Base-by-base conservation (phyloP, 2,113 vertebrate species). In the Camelus bactrianus region DNA sequence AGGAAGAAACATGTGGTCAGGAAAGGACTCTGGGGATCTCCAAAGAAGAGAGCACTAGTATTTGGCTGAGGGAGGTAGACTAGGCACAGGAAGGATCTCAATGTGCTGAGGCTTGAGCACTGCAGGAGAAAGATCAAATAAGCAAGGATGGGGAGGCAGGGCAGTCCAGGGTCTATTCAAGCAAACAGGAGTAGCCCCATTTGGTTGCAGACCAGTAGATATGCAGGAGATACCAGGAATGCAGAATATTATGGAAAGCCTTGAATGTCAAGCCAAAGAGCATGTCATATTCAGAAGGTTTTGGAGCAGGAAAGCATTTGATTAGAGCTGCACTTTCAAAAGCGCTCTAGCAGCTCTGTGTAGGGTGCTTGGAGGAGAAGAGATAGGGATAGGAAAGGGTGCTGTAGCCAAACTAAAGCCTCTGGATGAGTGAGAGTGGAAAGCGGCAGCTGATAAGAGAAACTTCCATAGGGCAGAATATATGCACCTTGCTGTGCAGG, bases 1-100 rank as follows among this genome's bases (percentile, higher is more conserved):
- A 96, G 26, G 22, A 93, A 96, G 82, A 88, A 91, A 77, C 38
- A 42, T 56, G 26, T 50, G 69, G 22, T n/a, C 8, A 17, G 50
- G 12, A 64, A 79, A 58, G 7, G 4, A 14, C 6, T 67, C 67
- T 48, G 62, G 24, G 32, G 81, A 50, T 84, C 70, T 94, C 42
- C 50, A 73, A 46, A 92, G 46, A 86, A 56, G 24, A 20, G 70
- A 83, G 14, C 20, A 14, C 5, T 12, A 17, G 30, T 35, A 17
- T 79, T 14, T 93, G 58, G 4, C 76, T 82, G 38, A 69, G 72
- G 28, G 20, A 32, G 24, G 76, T 3, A 79, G 56, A 93, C 1
- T 67, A 65, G 14, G 28, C 35, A n/a, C 28, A 13, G 72, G n/a
- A 77, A 88, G 64, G 10, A 79, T 56, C 15, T 95, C 62, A 73